A percentile compares a stretch with the other conserved stretches of the same genome.
Conservation (phyloP, 2,113 vertebrate genomes). For the Elephantulus edwardii region DNA sequence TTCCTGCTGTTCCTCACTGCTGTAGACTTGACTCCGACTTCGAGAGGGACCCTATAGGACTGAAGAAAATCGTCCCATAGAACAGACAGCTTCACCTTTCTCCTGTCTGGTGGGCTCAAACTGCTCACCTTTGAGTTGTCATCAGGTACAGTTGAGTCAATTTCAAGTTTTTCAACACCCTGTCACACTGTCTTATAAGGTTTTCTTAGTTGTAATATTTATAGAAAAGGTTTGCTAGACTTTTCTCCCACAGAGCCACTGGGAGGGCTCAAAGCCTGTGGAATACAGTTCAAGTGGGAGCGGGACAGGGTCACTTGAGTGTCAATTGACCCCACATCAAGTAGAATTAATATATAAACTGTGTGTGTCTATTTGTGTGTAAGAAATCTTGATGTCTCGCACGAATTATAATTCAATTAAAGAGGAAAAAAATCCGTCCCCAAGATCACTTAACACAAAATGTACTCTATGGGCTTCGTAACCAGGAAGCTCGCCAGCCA, state of each 20-base stretch:
- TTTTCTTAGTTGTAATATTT: neutral
- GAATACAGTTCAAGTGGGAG: neutral
- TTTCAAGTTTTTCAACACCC: neutral
- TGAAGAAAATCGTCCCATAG: no score
- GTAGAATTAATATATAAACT: neutral
- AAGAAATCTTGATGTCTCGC: neutral
- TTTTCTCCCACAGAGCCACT: neutral
- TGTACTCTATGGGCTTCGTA: neutral
- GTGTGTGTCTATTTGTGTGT: neutral
- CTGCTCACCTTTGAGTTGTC: neutral
- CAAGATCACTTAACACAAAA: neutral
- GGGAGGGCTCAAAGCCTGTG: neutral
- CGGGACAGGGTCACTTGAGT: neutral
- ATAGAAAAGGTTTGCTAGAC: neutral
- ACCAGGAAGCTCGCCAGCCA: neutral
- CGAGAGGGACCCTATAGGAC: no score
- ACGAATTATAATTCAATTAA: slow-evolving; percentile 60
- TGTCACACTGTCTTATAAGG: neutral
- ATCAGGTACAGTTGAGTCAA: neutral
- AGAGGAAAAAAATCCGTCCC: slow-evolving; percentile 51
- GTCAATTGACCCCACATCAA: neutral
- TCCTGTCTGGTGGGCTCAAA: no score
- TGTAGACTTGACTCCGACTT: no score
- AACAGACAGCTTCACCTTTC: no score
- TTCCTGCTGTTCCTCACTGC: no score